A percentile compares a stretch with the other conserved stretches of the same genome.
Conservation (phyloP, 2,797 vertebrate genomes). For the Psittacula derbiana region DNA sequence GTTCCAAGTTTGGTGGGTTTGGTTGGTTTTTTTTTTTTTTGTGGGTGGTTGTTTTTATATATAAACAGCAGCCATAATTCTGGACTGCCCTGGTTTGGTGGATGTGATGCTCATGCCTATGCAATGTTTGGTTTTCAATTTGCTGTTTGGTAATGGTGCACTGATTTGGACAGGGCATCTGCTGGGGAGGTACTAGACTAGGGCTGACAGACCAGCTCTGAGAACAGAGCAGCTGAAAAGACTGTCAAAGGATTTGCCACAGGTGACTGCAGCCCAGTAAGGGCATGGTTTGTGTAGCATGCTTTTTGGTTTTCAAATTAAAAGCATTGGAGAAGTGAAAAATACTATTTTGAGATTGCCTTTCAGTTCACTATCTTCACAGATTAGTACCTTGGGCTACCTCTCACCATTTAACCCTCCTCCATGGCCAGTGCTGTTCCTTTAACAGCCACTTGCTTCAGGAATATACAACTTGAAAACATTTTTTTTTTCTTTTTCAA, state of each 20-base stretch:
- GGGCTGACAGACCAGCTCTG: not conserved
- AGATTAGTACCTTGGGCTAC: not conserved
- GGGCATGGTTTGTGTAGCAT: not conserved
- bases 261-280: not conserved
- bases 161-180: not conserved
- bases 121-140: not conserved
- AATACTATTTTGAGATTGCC: not conserved
- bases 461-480: not conserved
- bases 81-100: not conserved
- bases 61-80: not conserved
- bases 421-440: not conserved
- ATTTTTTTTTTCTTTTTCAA: fast-evolving
- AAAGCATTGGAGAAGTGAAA: not conserved
- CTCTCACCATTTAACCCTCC: not conserved
- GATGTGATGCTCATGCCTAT: not conserved
- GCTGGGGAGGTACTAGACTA: not conserved
- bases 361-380: not conserved
- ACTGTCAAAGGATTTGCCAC: not conserved
- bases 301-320: constrained; percentile 7
- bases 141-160: not conserved
- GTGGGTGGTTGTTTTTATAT: not conserved
- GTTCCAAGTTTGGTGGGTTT: not conserved
- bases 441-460: not conserved
- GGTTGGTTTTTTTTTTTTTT: not conserved
- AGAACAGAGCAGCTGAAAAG: not conserved